A percentile compares a stretch with the other conserved stretches of the same genome.
phyloP scores from a whole-genome alignment of 2,113 vertebrate species.

The Tympanuchus pallidicinctus region DNA sequence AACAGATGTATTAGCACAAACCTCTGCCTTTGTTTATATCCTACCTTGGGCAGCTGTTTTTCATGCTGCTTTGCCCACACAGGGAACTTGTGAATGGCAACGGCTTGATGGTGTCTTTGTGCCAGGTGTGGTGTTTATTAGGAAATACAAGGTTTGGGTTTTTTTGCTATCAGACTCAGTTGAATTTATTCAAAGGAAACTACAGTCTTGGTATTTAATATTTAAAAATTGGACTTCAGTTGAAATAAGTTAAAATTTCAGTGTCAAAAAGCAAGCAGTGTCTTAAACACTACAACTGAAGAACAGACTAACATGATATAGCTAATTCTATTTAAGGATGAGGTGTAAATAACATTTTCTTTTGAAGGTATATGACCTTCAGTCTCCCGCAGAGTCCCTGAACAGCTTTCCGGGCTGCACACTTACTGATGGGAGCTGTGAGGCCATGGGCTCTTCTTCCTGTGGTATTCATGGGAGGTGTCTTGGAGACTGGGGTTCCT shows the following conservation, averaged over 20 bases:
- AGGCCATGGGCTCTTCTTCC: slow-evolving; percentile 83
- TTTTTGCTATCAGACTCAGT: background rate
- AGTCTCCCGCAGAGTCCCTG: slow-evolving; percentile 83
- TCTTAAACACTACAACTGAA: background rate
- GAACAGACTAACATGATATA: background rate
- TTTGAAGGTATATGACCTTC: slow-evolving; percentile 84
- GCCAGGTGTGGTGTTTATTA: slow-evolving; percentile 30
- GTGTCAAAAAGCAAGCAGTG: background rate
- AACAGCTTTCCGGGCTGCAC: slow-evolving; percentile 86
- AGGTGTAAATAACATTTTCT: background rate
- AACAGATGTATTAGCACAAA: background rate
- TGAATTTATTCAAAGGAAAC: slow-evolving; percentile 20
- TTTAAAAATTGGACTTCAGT: background rate
- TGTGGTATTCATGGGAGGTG: slow-evolving; percentile 85
- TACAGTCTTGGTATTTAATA: background rate
- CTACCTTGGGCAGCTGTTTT: background rate
- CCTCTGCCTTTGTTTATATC: background rate
- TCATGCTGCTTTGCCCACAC: background rate
- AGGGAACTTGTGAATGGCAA: background rate
- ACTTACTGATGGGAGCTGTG: slow-evolving; percentile 85
- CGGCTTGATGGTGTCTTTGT: background rate
- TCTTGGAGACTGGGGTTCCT: slow-evolving; percentile 86
- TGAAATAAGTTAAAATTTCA: slow-evolving; percentile 18
- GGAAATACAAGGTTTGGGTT: background rate
- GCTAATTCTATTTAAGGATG: background rate